Conservation (phyloP, 1,140 invertebrate species). For the Halesus radiatus region DNA sequence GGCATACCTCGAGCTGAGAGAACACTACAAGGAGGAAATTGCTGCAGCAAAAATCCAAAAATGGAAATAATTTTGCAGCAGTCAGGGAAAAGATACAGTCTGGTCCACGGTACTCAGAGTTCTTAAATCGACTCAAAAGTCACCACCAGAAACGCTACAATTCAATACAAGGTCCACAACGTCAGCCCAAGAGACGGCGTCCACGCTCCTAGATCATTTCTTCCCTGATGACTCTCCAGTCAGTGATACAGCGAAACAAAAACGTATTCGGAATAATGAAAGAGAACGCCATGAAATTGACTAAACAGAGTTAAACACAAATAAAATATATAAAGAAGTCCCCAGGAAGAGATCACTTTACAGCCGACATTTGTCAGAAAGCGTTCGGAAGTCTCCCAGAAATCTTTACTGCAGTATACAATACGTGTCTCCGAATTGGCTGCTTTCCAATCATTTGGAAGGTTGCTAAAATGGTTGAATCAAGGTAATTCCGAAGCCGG, state of each 20-base stretch:
- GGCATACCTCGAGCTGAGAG: neutral
- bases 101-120: neutral
- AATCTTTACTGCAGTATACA: too few relatives aligned
- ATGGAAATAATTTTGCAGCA: neutral
- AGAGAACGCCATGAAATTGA: neutral
- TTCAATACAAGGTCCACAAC: neutral
- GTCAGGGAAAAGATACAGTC: neutral
- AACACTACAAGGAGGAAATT: neutral
- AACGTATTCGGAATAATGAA: neutral
- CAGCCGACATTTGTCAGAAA: too few relatives aligned
- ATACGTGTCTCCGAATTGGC: too few relatives aligned
- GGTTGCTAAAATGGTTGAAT: too few relatives aligned
- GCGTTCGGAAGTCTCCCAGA: too few relatives aligned
- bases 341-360: too few relatives aligned
- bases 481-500: too few relatives aligned
- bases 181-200: neutral
- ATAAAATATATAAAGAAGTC: too few relatives aligned
- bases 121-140: neutral
- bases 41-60: neutral
- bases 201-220: neutral
- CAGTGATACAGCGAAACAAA: neutral
- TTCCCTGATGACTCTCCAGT: neutral
- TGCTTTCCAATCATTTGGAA: too few relatives aligned
- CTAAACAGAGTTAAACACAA: too few relatives aligned
- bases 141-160: slow-evolving; percentile 1